Evolutionary conservation across 92 coral and sea anemone genomes (phyloP), one percentile per base, ranked within the genome.

Genomic region (Porites evermanni): DNA sequence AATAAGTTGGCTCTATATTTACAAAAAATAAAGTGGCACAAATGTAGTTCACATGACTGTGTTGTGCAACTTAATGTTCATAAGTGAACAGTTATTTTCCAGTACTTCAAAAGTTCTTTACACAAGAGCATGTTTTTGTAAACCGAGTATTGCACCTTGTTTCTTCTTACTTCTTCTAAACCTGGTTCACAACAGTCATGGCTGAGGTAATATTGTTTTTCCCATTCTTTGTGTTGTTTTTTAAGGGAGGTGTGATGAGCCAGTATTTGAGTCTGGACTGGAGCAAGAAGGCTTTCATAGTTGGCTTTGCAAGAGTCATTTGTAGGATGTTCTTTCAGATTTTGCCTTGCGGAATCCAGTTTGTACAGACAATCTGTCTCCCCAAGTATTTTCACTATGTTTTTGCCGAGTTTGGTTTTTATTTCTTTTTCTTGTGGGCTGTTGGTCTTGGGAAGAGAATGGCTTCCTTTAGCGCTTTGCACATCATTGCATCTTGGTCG

Each of bases 71-170:
- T 8, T 61, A 32, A 18, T 72, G 78, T 16, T 68, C 53, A 83
- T 58, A 83, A 47, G 26, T 83, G 74, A 84, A 74, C 88, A 60
- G 88, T 84, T 74, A 84, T 38, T 16, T 75, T 64, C 88, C 81
- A 84, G 67, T 84, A 38, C 53, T 76, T 73, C 14, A 84, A 20
- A 50, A 74, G 88, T 75, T 84, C 81, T 74, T 84, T 64, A 66
- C 81, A 84, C 64, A 74, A 77, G 51, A 84, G 52, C 17, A 84
- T 23, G 9, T 84, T 84, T 60, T 84, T 84, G 74, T 74, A 84
- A 52, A 84, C 14, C 20, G 74, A 13, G 24, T 74, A 84, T 8
- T 84, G 81, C 64, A 61, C 72, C 74, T 84, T 75, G 69, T 84
- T 56, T 84, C 72, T 77, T 47, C 53, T 84, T 21, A 84, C 29